A percentile compares a stretch with the other conserved stretches of the same genome.
Evolutionary conservation across 1,140 invertebrate species (phyloP).

Genomic region (Sinonovacula constricta): DNA sequence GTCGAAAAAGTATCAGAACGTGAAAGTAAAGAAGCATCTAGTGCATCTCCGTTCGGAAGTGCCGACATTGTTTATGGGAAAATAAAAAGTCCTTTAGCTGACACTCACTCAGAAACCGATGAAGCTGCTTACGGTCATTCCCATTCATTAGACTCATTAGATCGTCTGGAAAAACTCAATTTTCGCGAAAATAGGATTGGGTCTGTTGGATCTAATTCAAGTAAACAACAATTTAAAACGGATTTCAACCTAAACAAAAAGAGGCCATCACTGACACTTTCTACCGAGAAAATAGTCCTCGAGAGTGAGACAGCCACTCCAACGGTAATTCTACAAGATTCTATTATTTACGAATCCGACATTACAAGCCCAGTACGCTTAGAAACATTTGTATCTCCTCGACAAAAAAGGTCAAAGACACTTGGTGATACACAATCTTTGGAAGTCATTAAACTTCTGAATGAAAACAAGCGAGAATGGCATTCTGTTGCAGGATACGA

Average conservation of each 20-base stretch:
- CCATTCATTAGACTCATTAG: too few relatives aligned
- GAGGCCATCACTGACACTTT: constrained; percentile 1
- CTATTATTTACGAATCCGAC: constrained; percentile 31
- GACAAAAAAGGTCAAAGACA: neutral
- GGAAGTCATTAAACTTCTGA: neutral
- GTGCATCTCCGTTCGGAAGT: too few relatives aligned
- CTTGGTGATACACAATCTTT: neutral
- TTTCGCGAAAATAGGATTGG: neutral
- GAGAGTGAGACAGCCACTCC: constrained; percentile 11
- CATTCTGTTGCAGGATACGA: neutral
- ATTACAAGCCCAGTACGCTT: constrained; percentile 4
- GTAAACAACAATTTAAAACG: neutral
- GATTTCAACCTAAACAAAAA: constrained; percentile 5
- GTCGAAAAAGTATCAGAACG: neutral
- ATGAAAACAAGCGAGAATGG: neutral
- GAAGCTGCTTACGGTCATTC: too few relatives aligned
- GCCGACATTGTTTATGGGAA: neutral
- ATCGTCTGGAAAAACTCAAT: neutral
- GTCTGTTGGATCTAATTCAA: neutral
- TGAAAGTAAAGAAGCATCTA: neutral
- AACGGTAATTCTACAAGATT: constrained; percentile 34
- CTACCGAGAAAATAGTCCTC: constrained; percentile 31
- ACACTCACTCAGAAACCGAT: neutral
- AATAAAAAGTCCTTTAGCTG: neutral
- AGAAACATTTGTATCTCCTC: neutral